Percentiles rank a stretch among this genome's conserved stretches.
phyloP scores from a whole-genome alignment of 2,888 invertebrate genomes.

The Drosophila maculinotata region DNA sequence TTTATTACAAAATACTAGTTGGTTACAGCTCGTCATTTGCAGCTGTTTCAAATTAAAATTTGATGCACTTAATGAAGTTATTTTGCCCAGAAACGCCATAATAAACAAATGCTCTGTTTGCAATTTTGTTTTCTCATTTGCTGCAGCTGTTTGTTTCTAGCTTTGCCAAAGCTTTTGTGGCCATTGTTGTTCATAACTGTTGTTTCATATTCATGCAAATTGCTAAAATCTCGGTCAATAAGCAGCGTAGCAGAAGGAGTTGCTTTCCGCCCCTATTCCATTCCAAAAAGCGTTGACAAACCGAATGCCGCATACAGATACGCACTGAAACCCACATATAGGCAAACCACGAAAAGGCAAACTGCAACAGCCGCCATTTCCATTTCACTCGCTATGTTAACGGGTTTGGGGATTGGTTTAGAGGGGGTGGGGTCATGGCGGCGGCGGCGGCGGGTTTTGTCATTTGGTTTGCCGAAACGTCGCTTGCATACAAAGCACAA shows the following conservation, averaged over 20 bases:
- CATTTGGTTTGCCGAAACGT: constrained; percentile 37
- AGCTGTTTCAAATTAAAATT: no score
- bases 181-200: constrained; percentile 41
- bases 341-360: constrained; percentile 15
- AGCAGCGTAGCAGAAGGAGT: constrained; percentile 28
- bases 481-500: constrained; percentile 55
- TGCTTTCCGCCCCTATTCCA: constrained; percentile 4
- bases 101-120: background rate
- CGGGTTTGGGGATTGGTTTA: constrained; percentile 12
- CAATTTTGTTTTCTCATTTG: background rate
- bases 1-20: no score
- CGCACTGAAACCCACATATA: constrained; percentile 29
- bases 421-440: background rate
- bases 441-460: constrained; percentile 9
- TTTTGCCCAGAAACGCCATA: no score
- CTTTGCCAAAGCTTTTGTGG: constrained; percentile 8
- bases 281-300: constrained; percentile 48
- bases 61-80: no score
- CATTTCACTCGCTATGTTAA: constrained; percentile 37
- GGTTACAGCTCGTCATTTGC: no score
- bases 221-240: constrained; percentile 69
- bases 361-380: constrained; percentile 44
- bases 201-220: constrained; percentile 51
- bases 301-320: constrained; percentile 25
- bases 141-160: background rate